These are phyloP conservation scores for Pungitius pungitius DNA, from an alignment of 2,113 vertebrate genomes.

Conservation along the genomic window DNA sequence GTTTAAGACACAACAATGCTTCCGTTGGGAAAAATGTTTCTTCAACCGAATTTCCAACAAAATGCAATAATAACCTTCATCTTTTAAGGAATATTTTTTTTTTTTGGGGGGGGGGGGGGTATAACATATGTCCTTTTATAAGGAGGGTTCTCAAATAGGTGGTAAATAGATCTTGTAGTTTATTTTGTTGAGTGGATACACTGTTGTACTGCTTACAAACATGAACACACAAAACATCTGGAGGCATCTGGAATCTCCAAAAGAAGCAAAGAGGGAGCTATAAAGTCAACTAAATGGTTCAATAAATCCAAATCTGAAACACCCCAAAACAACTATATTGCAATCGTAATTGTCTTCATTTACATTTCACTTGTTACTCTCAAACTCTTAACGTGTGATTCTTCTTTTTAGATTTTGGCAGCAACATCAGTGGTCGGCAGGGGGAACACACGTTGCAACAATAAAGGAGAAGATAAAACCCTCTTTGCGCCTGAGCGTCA, in stretches of 20 bases:
- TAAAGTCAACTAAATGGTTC: background rate
- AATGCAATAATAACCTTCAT: no score
- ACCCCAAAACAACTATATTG: background rate
- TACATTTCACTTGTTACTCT: background rate
- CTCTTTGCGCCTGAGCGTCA: background rate
- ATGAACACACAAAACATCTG: background rate
- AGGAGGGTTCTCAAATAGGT: no score
- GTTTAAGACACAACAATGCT: background rate
- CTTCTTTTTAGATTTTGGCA: background rate
- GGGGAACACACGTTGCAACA: slow-evolving; percentile 31
- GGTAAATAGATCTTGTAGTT: no score
- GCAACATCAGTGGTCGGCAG: slow-evolving; percentile 40
- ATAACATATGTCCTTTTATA: no score
- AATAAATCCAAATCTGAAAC: background rate
- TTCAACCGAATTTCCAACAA: background rate
- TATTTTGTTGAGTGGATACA: background rate
- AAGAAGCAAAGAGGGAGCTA: background rate
- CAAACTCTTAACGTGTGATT: background rate
- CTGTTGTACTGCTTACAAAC: background rate
- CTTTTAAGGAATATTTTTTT: no score
- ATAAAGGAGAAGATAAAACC: background rate
- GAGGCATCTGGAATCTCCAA: background rate
- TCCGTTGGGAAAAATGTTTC: background rate
- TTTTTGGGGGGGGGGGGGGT: no score
- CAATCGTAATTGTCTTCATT: background rate